Evolutionary conservation across 2,888 invertebrate species (phyloP).

Genomic region (Diaprepes abbreviatus): DNA sequence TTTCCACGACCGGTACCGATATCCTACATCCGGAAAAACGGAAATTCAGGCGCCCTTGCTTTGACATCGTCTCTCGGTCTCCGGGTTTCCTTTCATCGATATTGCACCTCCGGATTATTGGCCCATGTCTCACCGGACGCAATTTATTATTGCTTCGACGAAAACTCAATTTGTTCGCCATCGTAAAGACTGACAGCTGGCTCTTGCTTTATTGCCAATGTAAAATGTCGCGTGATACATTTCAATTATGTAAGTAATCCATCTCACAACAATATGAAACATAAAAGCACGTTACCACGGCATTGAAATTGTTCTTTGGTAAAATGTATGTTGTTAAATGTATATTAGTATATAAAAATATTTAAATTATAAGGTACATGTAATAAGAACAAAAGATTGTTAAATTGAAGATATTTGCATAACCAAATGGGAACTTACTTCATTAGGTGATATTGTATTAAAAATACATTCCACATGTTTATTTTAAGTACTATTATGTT

Average conservation of each 20-base stretch:
- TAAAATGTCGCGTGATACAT: constrained; percentile 52
- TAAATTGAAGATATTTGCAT: too few relatives aligned
- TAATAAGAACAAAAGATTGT: too few relatives aligned
- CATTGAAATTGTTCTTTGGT: constrained; percentile 17
- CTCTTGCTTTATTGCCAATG: constrained; percentile 52
- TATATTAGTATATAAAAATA: neutral
- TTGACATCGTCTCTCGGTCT: constrained; percentile 11
- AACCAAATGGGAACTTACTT: too few relatives aligned
- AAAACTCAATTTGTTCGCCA: constrained; percentile 61
- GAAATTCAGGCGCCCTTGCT: constrained; percentile 1
- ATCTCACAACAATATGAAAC: constrained; percentile 39
- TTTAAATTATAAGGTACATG: too few relatives aligned
- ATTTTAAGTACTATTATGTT: too few relatives aligned
- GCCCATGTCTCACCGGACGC: constrained; percentile 50
- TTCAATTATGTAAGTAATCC: constrained; percentile 49
- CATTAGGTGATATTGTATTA: too few relatives aligned
- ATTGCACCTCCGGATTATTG: constrained; percentile 48
- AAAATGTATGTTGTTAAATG: neutral
- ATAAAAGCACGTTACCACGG: constrained; percentile 38
- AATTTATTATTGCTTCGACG: constrained; percentile 61
- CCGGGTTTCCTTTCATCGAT: constrained; percentile 24
- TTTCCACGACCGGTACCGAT: constrained; percentile 3
- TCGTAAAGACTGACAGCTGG: constrained; percentile 54
- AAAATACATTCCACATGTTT: too few relatives aligned
- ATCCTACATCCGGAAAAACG: constrained; percentile 2